These are phyloP conservation scores for Trichogramma evanescens DNA, from an alignment of 2,888 invertebrate genomes.

Conservation along the genomic window DNA sequence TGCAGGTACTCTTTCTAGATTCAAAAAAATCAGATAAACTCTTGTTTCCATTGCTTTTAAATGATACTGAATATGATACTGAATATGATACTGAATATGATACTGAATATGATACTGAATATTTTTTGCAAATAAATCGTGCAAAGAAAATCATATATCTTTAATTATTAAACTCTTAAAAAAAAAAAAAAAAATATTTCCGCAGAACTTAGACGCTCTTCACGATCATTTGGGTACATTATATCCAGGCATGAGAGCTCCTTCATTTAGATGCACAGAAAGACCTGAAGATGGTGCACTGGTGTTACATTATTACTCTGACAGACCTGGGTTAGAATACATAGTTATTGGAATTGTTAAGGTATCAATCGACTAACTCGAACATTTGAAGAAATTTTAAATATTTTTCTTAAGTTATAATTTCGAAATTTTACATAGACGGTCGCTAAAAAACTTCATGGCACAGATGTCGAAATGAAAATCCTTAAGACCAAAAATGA, in stretches of 20 bases:
- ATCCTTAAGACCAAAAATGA: slow-evolving; percentile 83
- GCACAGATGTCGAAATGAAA: slow-evolving; percentile 86
- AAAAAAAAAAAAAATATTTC: slow-evolving; percentile 12
- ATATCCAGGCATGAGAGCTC: slow-evolving; percentile 91
- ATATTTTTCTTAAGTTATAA: not conserved
- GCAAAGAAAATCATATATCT: not conserved
- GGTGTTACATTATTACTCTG: slow-evolving; percentile 92
- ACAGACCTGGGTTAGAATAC: slow-evolving; percentile 85
- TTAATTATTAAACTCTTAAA: not conserved
- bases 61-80: not conserved
- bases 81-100: no score
- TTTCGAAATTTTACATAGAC: slow-evolving; percentile 54
- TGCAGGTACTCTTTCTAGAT: slow-evolving; percentile 61
- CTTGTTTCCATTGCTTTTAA: not conserved
- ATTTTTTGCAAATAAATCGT: not conserved
- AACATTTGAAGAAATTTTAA: not conserved
- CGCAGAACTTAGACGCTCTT: slow-evolving; percentile 87
- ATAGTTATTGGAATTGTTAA: slow-evolving; percentile 97
- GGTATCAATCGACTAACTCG: slow-evolving; percentile 50
- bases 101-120: not conserved
- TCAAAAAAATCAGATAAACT: not conserved
- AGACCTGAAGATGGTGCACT: slow-evolving; percentile 80
- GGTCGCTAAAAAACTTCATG: slow-evolving; percentile 87
- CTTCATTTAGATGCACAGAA: slow-evolving; percentile 92
- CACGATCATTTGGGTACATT: slow-evolving; percentile 91